Conservation (phyloP, 2,888 invertebrate species). For the Acrobasis repandana region DNA sequence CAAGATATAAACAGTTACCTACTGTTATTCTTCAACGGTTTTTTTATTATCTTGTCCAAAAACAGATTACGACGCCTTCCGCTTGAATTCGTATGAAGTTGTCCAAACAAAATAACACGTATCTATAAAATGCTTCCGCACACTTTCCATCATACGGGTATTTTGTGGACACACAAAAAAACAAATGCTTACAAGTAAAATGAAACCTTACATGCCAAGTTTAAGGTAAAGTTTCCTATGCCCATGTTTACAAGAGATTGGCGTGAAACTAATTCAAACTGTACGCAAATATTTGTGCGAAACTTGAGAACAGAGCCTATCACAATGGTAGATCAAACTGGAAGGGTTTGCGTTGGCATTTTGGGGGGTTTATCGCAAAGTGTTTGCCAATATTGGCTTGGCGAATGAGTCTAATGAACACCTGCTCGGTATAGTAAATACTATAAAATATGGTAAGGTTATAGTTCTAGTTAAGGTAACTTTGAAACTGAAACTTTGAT, state of each 20-base stretch:
- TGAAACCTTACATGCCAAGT: not conserved
- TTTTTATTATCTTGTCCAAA: no score
- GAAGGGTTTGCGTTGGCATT: constrained; percentile 11
- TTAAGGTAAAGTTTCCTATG: constrained; percentile 14
- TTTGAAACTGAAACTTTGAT: no score
- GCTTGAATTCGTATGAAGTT: constrained; percentile 4
- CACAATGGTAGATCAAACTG: constrained; percentile 13
- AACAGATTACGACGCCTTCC: not conserved
- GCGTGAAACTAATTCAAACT: constrained; percentile 28
- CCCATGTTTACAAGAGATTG: constrained; percentile 15
- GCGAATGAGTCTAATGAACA: not conserved
- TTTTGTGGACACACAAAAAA: constrained; percentile 7
- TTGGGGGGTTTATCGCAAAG: constrained; percentile 1
- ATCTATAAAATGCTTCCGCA: constrained; percentile 11
- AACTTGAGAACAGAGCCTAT: constrained; percentile 26
- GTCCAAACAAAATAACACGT: constrained; percentile 2
- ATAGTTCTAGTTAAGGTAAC: not conserved
- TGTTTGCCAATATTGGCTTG: constrained; percentile 11
- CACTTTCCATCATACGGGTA: constrained; percentile 19
- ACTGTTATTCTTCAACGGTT: no score
- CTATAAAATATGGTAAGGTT: not conserved
- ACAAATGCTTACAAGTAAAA: not conserved
- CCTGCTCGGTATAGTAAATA: not conserved
- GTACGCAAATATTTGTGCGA: constrained; percentile 30
- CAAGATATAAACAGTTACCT: no score